A percentile compares a stretch with the other conserved stretches of the same genome.
These are phyloP conservation scores for Drosophila subobscura DNA, from an alignment of 1,140 invertebrate genomes.

Conservation along the genomic window DNA sequence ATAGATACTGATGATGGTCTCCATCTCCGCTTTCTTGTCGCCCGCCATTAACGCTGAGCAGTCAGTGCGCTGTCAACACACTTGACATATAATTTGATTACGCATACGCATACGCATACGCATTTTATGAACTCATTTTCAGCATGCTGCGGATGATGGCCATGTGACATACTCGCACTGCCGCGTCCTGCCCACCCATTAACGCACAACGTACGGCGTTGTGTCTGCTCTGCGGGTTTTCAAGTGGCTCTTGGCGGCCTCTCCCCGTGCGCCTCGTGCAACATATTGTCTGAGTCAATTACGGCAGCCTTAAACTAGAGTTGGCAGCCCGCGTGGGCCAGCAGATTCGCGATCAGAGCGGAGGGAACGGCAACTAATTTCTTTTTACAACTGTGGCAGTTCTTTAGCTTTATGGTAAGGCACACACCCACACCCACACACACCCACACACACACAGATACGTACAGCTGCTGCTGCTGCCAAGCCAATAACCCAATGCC, in stretches of 20 bases:
- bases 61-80: slow-evolving; percentile 72
- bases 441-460: slow-evolving; percentile 47
- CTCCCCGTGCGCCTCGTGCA: slow-evolving; percentile 2
- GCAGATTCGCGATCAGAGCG: slow-evolving; percentile 2
- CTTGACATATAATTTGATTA: slow-evolving; percentile 82
- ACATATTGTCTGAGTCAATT: slow-evolving; percentile 41
- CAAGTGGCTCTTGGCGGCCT: slow-evolving; percentile 19
- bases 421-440: slow-evolving; percentile 23
- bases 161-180: slow-evolving; percentile 72
- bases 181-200: slow-evolving; percentile 39
- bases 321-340: slow-evolving; percentile 1
- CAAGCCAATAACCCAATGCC: slow-evolving; percentile 66
- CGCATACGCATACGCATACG: slow-evolving; percentile 80
- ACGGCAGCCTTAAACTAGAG: slow-evolving; percentile 11
- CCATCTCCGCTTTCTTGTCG: not conserved
- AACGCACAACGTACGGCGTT: slow-evolving; percentile 68
- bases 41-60: slow-evolving; percentile 69
- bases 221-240: slow-evolving; percentile 39
- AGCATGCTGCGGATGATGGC: slow-evolving; percentile 53
- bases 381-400: slow-evolving; percentile 76
- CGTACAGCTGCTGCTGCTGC: slow-evolving; percentile 62
- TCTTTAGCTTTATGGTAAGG: slow-evolving; percentile 69
- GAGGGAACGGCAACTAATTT: slow-evolving; percentile 62
- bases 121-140: slow-evolving; percentile 82
- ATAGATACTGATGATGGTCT: slow-evolving; percentile 12